phyloP scores from a whole-genome alignment of 2,888 invertebrate species.

The Caradrina clavipalpis region DNA sequence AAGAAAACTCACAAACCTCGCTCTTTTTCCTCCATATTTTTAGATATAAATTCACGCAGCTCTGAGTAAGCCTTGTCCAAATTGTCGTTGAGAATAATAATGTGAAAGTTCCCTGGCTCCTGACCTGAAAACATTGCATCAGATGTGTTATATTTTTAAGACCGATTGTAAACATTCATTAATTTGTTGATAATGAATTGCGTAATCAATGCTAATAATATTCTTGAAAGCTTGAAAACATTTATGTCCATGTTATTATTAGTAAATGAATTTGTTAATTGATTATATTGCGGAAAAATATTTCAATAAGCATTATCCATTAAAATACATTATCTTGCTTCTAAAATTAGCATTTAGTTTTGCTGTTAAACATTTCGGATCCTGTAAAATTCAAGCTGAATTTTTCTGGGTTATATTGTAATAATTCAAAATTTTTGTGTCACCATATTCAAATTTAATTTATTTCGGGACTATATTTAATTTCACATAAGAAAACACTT shows the following conservation, averaged over 20 bases:
- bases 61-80: conserved; percentile 95
- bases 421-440: too few relatives aligned
- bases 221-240: conserved; percentile 26
- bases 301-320: neutral
- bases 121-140: conserved; percentile 79
- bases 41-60: conserved; percentile 93
- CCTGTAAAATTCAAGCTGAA: too few relatives aligned
- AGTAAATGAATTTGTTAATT: neutral
- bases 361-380: too few relatives aligned
- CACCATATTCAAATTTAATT: too few relatives aligned
- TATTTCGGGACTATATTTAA: too few relatives aligned
- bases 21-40: conserved; percentile 91
- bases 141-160: conserved; percentile 46
- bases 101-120: conserved; percentile 95
- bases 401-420: too few relatives aligned
- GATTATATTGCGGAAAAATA: neutral
- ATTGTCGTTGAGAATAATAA: conserved; percentile 95
- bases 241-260: conserved; percentile 9
- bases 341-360: too few relatives aligned
- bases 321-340: too few relatives aligned
- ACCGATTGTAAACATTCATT: conserved; percentile 38
- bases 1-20: conserved; percentile 79
- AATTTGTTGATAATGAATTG: conserved; percentile 26
- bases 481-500: too few relatives aligned
- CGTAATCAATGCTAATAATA: conserved; percentile 23